These are phyloP conservation scores for Galerucella calmariensis DNA, from an alignment of 2,888 invertebrate species.

Conservation along the genomic window DNA sequence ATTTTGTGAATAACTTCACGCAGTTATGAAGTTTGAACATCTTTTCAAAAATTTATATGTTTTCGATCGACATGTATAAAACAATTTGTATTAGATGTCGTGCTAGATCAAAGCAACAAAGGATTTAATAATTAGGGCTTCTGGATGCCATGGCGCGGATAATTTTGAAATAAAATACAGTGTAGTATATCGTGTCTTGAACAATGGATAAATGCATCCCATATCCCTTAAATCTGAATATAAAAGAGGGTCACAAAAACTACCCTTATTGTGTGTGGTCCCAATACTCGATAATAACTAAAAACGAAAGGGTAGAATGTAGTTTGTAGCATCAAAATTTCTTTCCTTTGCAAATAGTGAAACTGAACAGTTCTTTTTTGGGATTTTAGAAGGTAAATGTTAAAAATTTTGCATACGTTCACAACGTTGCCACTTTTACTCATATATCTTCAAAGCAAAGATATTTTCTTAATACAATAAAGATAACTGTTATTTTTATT, in stretches of 20 bases:
- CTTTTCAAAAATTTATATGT: too few relatives aligned
- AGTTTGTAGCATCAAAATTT: background rate
- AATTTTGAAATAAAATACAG: slow-evolving; percentile 42
- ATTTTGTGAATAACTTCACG: too few relatives aligned
- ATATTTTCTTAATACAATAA: too few relatives aligned
- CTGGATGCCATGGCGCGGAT: slow-evolving; percentile 40
- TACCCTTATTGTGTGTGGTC: slow-evolving; percentile 29
- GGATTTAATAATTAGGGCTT: slow-evolving; percentile 39
- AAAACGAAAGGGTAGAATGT: background rate
- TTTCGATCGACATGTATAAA: background rate
- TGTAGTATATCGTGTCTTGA: slow-evolving; percentile 20
- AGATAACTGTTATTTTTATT: too few relatives aligned
- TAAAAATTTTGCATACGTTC: too few relatives aligned
- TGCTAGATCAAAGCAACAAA: slow-evolving; percentile 33
- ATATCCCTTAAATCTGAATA: slow-evolving; percentile 26
- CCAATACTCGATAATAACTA: slow-evolving; percentile 8
- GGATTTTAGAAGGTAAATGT: background rate
- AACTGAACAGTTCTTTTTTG: background rate
- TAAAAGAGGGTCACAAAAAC: slow-evolving; percentile 29
- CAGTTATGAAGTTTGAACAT: too few relatives aligned
- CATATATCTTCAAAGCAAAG: too few relatives aligned
- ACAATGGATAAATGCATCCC: slow-evolving; percentile 36
- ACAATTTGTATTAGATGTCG: slow-evolving; percentile 13
- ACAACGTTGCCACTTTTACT: too few relatives aligned
- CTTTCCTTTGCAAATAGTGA: background rate